Evolutionary conservation across 92 coral and sea anemone genomes (phyloP), one percentile per base, ranked within the genome.

Genomic region (Epizoanthus illoricatus): DNA sequence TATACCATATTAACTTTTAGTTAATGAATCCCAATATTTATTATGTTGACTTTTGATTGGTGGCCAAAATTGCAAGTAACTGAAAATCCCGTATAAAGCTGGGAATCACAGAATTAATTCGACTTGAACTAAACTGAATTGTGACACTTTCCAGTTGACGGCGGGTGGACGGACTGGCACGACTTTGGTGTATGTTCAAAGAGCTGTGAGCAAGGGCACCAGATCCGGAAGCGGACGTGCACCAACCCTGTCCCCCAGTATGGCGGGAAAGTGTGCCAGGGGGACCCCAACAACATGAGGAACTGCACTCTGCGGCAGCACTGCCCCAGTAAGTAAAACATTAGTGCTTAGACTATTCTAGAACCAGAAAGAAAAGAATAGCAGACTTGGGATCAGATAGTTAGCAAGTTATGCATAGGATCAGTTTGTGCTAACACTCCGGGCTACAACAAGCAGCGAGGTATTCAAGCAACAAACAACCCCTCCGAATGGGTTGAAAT

Each of bases 121-220:
- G 0, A 16, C 24, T 21, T 7, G n/a, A 65, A 21, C 36, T 24
- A 23, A 24, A 4, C 43, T 66, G n/a, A 33, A 66, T 7, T 66
- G 43, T 12, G 19, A 24, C 40, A 68, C 49, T 4, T 57, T 24
- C 6, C 59, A 74, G 80, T 74, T 57, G 80, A 74, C 65, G 80
- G 80, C n/a, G 80, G 80, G 16, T 78, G 82, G 82, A 40, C 61
- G 8, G 67, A 78, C 4, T 78, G 82, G 82, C 3, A 60, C 5
- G 55, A 47, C 0, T 78, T 56, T 40, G 54, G 60, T 11, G 60
- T 18, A 7, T 78, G 82, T 43, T 78, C 82, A 0, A 12, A 63
- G 71, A 43, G 71, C n/a, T 78, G 82, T 78, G 71, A 62, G 49
- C 59, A 78, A 47, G 82, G 82, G 16, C 0, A 4, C 4, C 54